These are phyloP conservation scores for Pilophorus perplexus DNA, from an alignment of 2,888 invertebrate species.

Conservation along the genomic window DNA sequence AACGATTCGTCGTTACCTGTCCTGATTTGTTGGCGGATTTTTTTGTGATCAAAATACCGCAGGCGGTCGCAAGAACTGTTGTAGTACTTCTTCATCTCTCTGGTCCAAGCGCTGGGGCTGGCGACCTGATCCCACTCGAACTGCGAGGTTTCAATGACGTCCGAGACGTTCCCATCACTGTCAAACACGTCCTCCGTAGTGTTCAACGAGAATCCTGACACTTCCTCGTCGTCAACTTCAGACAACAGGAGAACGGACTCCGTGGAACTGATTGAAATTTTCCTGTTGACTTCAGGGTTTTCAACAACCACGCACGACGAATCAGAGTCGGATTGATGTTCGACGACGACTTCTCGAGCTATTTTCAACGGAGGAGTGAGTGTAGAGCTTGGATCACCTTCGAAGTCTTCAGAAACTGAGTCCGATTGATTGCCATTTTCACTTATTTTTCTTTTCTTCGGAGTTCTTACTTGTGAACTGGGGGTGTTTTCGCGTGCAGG, in stretches of 20 bases:
- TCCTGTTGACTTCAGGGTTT: background rate
- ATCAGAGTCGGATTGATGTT: slow-evolving; percentile 10
- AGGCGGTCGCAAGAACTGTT: slow-evolving; percentile 35
- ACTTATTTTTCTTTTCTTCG: background rate
- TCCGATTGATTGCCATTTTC: too few relatives aligned
- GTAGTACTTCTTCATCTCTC: slow-evolving; percentile 41
- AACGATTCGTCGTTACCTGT: too few relatives aligned
- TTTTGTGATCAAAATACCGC: slow-evolving; percentile 40
- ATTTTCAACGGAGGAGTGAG: background rate
- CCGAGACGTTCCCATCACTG: slow-evolving; percentile 29
- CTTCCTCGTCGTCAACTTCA: slow-evolving; percentile 3
- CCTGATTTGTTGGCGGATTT: slow-evolving; percentile 37
- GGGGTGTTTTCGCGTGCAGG: too few relatives aligned
- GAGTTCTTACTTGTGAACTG: background rate
- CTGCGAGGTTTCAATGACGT: slow-evolving; percentile 7
- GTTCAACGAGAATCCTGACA: slow-evolving; percentile 29
- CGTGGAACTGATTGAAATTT: background rate
- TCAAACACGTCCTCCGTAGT: slow-evolving; percentile 16
- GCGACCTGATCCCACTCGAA: slow-evolving; percentile 39
- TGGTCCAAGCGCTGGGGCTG: slow-evolving; percentile 41
- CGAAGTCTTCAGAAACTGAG: too few relatives aligned
- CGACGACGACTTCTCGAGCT: background rate
- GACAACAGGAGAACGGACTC: slow-evolving; percentile 1
- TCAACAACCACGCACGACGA: background rate
- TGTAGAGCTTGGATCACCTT: too few relatives aligned